Evolutionary conservation across 35 echinoderm and acorn worm genomes (phyloP).

Genomic region (Apostichopus parvimensis): DNA sequence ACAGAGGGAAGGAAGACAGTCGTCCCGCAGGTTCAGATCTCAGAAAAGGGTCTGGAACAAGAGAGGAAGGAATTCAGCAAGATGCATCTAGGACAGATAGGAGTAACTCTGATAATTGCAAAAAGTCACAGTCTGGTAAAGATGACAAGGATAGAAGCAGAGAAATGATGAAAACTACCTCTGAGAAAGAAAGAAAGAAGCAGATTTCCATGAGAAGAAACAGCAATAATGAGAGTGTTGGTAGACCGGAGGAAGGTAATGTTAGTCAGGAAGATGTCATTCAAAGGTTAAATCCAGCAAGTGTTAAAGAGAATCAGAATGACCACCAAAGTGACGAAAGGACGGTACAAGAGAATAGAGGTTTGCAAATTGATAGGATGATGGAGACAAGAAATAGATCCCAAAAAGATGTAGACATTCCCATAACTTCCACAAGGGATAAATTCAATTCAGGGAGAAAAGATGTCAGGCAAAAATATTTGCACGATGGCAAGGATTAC

Average conservation of each 20-base stretch:
- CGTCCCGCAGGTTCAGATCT: not conserved
- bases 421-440: not conserved
- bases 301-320: not conserved
- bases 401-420: constrained; percentile 1
- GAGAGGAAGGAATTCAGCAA: not conserved
- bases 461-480: not conserved
- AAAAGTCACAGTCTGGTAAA: too few relatives aligned
- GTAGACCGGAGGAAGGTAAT: not conserved
- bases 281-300: constrained; percentile 19
- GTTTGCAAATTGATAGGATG: not conserved
- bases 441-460: not conserved
- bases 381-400: not conserved
- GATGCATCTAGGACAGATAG: not conserved
- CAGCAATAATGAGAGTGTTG: constrained; percentile 7
- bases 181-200: constrained; percentile 11
- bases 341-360: not conserved
- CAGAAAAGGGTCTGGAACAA: not conserved
- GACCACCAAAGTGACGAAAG: constrained; percentile 3
- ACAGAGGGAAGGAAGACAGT: not conserved
- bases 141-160: too few relatives aligned
- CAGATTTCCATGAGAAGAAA: constrained; percentile 11
- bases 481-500: not conserved
- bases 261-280: constrained; percentile 13
- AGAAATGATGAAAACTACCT: too few relatives aligned
- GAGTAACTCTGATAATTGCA: too few relatives aligned